Conservation (phyloP, 2,888 invertebrate species). For the Leptinotarsa rubiginosa region DNA sequence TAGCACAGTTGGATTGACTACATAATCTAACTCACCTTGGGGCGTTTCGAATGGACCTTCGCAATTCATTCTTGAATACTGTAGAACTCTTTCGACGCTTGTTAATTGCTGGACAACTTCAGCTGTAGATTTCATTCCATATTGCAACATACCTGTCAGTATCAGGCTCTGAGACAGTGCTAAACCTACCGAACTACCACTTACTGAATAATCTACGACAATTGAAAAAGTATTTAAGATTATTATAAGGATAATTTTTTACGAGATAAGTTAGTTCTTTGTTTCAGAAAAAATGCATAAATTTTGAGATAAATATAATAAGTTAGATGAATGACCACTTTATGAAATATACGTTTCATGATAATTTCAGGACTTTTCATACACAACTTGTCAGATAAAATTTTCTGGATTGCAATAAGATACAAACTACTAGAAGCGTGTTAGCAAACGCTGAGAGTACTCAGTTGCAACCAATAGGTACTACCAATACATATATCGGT, state of each 20-base stretch:
- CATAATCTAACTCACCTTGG: conserved; percentile 40
- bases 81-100: conserved; percentile 81
- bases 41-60: conserved; percentile 75
- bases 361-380: too few species aligned
- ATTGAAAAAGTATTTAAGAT: background rate
- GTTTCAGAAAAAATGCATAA: background rate
- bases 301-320: too few species aligned
- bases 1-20: too few species aligned
- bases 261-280: background rate
- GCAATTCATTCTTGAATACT: conserved; percentile 80
- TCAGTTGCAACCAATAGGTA: too few species aligned
- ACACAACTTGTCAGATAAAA: too few species aligned
- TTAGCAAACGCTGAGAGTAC: too few species aligned
- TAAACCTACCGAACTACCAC: conserved; percentile 56
- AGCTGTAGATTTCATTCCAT: conserved; percentile 83
- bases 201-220: conserved; percentile 34
- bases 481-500: too few species aligned
- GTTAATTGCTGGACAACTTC: conserved; percentile 82
- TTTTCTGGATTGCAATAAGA: too few species aligned
- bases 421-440: too few species aligned
- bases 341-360: too few species aligned
- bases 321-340: too few species aligned
- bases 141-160: conserved; percentile 78
- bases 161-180: conserved; percentile 49
- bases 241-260: too few species aligned